phyloP scores from a whole-genome alignment of 53 echinoderm and acorn worm species.

The Astropecten irregularis region DNA sequence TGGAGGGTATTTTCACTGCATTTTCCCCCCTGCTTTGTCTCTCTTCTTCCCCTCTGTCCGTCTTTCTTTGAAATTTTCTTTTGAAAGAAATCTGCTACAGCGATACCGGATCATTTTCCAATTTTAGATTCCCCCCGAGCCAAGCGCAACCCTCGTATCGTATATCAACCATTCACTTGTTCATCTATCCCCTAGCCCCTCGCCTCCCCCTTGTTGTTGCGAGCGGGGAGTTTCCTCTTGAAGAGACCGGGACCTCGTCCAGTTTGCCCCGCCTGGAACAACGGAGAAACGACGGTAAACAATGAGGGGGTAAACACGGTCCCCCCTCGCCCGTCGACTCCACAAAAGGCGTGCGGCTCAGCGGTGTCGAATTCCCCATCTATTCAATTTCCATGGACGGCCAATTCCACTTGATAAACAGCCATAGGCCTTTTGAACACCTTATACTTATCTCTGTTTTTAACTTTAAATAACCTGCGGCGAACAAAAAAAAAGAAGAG shows the following conservation, averaged over 20 bases:
- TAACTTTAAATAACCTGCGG: too few species aligned
- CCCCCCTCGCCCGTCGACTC: too few species aligned
- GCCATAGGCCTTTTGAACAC: conserved; percentile 31
- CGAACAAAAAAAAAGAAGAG: too few species aligned
- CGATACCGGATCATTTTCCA: not conserved
- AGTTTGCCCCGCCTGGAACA: too few species aligned
- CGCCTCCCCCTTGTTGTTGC: not conserved
- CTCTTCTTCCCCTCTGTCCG: too few species aligned
- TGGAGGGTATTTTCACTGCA: too few species aligned
- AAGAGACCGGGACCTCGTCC: too few species aligned
- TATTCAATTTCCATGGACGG: conserved; percentile 11
- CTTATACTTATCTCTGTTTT: conserved; percentile 8
- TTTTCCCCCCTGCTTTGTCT: too few species aligned
- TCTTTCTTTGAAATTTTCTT: too few species aligned
- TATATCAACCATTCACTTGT: conserved; percentile 1
- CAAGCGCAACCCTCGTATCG: conserved; percentile 16
- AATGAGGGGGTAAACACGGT: conserved; percentile 34
- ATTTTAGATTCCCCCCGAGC: conserved; percentile 8
- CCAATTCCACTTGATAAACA: conserved; percentile 31
- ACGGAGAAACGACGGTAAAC: not conserved
- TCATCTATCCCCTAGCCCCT: conserved; percentile 3
- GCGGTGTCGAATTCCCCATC: conserved; percentile 24
- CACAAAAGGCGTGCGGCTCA: conserved; percentile 32
- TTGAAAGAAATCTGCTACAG: not conserved
- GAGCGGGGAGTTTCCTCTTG: too few species aligned